A percentile compares a stretch with the other conserved stretches of the same genome.
Evolutionary conservation across 1,140 invertebrate species (phyloP).

Genomic region (Drosophila seguyi): DNA sequence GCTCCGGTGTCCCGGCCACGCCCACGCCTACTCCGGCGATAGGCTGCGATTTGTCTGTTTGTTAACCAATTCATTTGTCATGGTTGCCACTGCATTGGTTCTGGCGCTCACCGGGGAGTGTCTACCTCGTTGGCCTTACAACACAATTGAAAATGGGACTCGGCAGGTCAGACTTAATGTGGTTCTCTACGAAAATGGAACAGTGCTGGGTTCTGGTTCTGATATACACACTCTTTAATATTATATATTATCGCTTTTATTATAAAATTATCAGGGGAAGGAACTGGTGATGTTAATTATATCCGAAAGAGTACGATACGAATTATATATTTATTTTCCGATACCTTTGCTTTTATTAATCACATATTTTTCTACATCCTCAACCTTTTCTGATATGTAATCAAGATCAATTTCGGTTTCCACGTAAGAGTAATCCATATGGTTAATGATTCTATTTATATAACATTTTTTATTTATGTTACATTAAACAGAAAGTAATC

Average conservation of each 20-base stretch:
- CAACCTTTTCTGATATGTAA: neutral
- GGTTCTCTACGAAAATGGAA: neutral
- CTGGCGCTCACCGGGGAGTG: slow-evolving; percentile 5
- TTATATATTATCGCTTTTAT: too few species aligned
- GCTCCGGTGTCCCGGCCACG: slow-evolving; percentile 26
- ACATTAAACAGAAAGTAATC: neutral
- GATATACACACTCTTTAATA: neutral
- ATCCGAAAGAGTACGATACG: too few species aligned
- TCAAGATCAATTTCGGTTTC: neutral
- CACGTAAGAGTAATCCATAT: neutral
- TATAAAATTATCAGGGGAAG: too few species aligned
- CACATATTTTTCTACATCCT: too few species aligned
- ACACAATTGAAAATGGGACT: slow-evolving; percentile 4
- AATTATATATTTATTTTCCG: neutral
- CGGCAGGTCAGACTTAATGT: neutral
- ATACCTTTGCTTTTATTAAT: too few species aligned
- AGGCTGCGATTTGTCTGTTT: slow-evolving; percentile 48
- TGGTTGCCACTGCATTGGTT: slow-evolving; percentile 14
- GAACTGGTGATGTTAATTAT: too few species aligned
- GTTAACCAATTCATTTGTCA: slow-evolving; percentile 70
- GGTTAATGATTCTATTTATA: neutral
- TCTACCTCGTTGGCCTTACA: neutral
- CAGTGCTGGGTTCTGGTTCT: too few species aligned
- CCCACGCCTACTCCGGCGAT: slow-evolving; percentile 10
- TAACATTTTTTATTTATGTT: neutral